Evolutionary conservation across 2,797 vertebrate species (phyloP), one percentile per base, ranked within the genome.

Genomic region (Nyctibius grandis): DNA sequence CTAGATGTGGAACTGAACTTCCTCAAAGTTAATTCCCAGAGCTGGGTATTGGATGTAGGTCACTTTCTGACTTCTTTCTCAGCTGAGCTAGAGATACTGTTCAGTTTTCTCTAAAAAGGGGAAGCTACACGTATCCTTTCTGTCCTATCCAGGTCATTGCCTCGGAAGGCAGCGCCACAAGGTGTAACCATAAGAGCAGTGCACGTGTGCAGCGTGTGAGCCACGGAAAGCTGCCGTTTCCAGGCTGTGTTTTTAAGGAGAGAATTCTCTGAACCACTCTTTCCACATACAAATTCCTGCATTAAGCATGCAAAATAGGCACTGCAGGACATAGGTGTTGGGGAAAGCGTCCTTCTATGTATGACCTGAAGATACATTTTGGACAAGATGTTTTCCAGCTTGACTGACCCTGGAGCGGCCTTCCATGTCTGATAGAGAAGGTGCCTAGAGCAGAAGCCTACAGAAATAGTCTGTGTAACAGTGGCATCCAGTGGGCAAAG

Each of bases 401-500:
- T 8, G 22, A 17, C 44, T 81, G 78, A 11, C 23, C 77, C 57
- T 59, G 51, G 33, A 21, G 67, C 0, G 14, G 45, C 40, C 80
- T 89, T 38, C 57, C 51, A 3, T 0, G 33, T 12, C 65, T 48
- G 33, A 16, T 3, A 20, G 67, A 45, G 50, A 10, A 87, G 59
- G 59, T 15, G 85, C n/a, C 56, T 25, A 7, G 21, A 84, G 48
- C 48, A 34, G 77, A 57, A 73, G 69, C 44, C 64, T 36, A 7
- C 31, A 61, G 78, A 28, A 60, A 64, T 0, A 36, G 2, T 0
- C 88, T 76, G 85, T 89, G 63, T 80, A 85, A 96, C 85, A 96
- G 95, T 79, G 82, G 72, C 93, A 96, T 94, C 95, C 95, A 93
- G 96, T 75, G 95, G 96, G 67, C 90, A 82, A 38, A 38, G 51